Base-by-base conservation (phyloP, 2,888 invertebrate genomes). In the Galerucella pusilla region DNA sequence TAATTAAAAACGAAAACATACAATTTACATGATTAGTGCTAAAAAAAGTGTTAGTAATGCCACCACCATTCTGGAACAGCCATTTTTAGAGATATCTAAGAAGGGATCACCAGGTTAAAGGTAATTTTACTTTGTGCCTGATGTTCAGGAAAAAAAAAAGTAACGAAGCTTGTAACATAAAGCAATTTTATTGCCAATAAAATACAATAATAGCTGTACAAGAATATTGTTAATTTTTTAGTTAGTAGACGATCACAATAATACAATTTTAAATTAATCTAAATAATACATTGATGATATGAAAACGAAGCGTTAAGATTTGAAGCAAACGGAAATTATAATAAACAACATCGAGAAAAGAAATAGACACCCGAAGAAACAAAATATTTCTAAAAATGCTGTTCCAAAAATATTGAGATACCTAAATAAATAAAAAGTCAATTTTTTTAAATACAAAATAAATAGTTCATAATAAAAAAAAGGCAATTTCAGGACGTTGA, bases 41-140 rank as follows among this genome's bases (percentile, higher is more conserved):
- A 61, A 14, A 10, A 61, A 60, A 57, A 61, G 42, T 61, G 35
- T 65, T 54, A 60, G 57, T 70, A 80, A 81, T 80, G 84, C 86
- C 87, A 86, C 86, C 87, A 85, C 83, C 85, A 82, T 82, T 84
- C 83, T 87, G 87, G 87, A 88, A 88, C 87, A 88, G 87, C 87
- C 87, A 87, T 86, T 87, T 87, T 86, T 85, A 87, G 86, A 87
- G 79, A 84, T 82, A 80, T 73, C 68, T 71, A 71, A 75, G 59
- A 59, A 54, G 46, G 76, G 65, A 64, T 65, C 66, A 35, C 20
- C 66, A 59, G 61, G 46, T 52, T 46, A 65, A 78, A 75, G 72
- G 75, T 68, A 73, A 77, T 75, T 77, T 75, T 71, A 77, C 64
- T 70, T 76, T 70, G 66, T 60, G 20, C 60, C 68, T 46, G 73